Evolutionary conservation across 2,113 vertebrate species (phyloP).

Genomic region (Galbula dea): DNA sequence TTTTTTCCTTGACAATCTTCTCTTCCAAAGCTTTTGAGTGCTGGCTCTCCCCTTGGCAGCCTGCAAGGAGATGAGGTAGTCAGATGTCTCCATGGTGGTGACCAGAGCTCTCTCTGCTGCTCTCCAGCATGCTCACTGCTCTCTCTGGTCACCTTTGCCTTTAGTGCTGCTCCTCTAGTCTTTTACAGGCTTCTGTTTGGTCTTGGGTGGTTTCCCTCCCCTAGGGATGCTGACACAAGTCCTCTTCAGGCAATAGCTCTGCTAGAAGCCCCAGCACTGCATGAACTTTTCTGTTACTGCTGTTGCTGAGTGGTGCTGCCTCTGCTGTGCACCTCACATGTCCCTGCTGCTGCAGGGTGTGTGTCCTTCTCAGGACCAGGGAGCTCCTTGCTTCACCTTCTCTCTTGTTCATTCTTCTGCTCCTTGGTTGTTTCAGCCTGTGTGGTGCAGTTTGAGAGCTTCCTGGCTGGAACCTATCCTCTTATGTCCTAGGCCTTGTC

Average conservation of each 20-base stretch:
- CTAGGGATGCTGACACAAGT: not conserved
- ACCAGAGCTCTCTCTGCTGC: not conserved
- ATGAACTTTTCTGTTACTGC: not conserved
- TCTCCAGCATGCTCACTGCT: not conserved
- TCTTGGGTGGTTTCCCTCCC: not conserved
- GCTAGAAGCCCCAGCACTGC: not conserved
- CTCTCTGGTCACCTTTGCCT: not conserved
- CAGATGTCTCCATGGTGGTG: accelerated
- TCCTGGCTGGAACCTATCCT: not conserved
- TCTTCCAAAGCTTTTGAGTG: not conserved
- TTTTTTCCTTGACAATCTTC: not conserved
- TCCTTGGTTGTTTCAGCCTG: not conserved
- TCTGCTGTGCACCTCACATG: accelerated
- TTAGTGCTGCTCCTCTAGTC: not conserved
- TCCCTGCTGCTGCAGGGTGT: not conserved
- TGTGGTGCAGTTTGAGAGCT: not conserved
- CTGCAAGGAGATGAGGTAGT: not conserved
- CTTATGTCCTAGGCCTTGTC: conserved; percentile 83
- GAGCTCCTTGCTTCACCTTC: not conserved
- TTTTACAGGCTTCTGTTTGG: accelerated
- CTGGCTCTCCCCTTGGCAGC: not conserved
- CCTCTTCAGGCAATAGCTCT: not conserved
- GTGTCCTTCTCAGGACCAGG: not conserved
- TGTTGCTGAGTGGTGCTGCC: not conserved
- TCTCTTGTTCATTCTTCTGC: not conserved